Conservation (phyloP, 2,113 vertebrate species). For the Mustela lutreola region DNA sequence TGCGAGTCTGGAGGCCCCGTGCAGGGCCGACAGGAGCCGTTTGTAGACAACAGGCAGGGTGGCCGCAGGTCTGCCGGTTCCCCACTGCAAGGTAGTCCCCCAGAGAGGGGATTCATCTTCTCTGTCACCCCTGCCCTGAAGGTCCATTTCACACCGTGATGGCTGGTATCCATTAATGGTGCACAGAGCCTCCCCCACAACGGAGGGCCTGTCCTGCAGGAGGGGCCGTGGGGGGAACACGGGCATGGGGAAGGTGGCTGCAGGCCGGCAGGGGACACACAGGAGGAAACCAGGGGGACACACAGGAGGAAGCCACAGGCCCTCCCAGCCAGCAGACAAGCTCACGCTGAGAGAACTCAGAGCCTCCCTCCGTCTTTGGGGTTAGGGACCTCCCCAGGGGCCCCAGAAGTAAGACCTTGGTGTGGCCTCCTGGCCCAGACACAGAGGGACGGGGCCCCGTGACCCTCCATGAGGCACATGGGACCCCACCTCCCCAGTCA, state of each 20-base stretch:
- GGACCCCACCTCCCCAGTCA: not conserved
- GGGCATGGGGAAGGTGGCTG: fast-evolving
- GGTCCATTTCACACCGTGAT: conserved; percentile 88
- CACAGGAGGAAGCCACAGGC: too few relatives aligned
- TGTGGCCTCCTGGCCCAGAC: too few relatives aligned
- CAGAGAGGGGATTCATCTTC: conserved; percentile 20
- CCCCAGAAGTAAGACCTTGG: too few relatives aligned
- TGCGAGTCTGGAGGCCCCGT: too few relatives aligned
- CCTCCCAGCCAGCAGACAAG: fast-evolving
- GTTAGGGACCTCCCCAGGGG: fast-evolving
- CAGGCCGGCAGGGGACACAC: too few relatives aligned
- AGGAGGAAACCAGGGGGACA: too few relatives aligned
- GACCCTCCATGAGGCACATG: fast-evolving
- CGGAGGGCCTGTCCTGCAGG: not conserved
- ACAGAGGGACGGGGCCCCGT: too few relatives aligned
- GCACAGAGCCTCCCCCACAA: too few relatives aligned
- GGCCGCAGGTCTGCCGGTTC: too few relatives aligned
- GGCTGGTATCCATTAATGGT: conserved; percentile 84
- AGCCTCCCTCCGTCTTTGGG: too few relatives aligned
- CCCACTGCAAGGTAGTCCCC: too few relatives aligned
- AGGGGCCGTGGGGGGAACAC: fast-evolving
- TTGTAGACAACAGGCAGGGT: conserved; percentile 49
- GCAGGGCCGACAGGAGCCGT: too few relatives aligned
- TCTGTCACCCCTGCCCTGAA: conserved; percentile 87
- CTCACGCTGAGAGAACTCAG: fast-evolving